Evolutionary conservation across 2,888 invertebrate genomes (phyloP).

Genomic region (Chrysopilus asiliformis): DNA sequence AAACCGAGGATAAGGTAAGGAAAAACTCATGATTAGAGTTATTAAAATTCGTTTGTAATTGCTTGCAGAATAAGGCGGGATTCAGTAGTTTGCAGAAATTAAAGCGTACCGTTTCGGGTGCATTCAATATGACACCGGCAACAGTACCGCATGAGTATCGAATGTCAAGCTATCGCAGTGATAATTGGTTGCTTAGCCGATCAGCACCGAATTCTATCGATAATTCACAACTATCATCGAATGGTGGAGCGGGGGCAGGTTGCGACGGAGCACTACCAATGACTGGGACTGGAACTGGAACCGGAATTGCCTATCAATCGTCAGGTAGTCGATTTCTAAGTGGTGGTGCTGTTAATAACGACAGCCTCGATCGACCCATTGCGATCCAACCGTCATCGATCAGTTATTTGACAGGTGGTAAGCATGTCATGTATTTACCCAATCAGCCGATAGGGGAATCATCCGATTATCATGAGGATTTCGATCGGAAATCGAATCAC

Average conservation of each 20-base stretch:
- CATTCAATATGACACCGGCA: conserved; percentile 38
- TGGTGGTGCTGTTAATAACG: not conserved
- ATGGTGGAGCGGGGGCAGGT: not conserved
- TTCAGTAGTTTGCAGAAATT: conserved; percentile 58
- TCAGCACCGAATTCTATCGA: conserved; percentile 68
- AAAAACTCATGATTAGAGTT: no score
- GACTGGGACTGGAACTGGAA: no score
- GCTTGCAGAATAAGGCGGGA: conserved; percentile 31
- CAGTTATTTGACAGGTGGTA: conserved; percentile 49
- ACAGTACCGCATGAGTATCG: conserved; percentile 20
- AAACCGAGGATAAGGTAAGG: no score
- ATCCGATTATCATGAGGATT: conserved; percentile 32
- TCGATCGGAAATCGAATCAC: no score
- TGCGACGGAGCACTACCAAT: no score
- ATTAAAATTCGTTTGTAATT: conserved; percentile 5
- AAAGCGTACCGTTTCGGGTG: conserved; percentile 54
- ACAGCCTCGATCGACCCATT: conserved; percentile 3
- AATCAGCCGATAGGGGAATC: conserved; percentile 25
- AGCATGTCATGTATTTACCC: conserved; percentile 65
- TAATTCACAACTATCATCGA: conserved; percentile 9
- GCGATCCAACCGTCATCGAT: conserved; percentile 34
- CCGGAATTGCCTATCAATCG: no score
- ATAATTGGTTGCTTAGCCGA: conserved; percentile 71
- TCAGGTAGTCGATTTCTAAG: no score
- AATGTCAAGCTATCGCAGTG: conserved; percentile 23